Evolutionary conservation across 2,888 invertebrate genomes (phyloP), one percentile per base, ranked within the genome.

Genomic region (Agriopis aurantiaria): DNA sequence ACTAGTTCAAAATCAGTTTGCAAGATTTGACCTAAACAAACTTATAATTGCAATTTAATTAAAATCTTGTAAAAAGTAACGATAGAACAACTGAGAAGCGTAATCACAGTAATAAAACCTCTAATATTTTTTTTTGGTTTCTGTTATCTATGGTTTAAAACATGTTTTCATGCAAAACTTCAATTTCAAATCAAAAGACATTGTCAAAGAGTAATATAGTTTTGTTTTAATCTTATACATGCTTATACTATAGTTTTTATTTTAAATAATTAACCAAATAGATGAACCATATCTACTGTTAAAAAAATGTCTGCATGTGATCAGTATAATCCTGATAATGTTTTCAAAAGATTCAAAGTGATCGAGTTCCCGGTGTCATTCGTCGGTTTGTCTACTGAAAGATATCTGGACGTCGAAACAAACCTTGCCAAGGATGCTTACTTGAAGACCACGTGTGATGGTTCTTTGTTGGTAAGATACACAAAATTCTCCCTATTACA

Each of bases 281-380:
- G 6, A 55, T 12, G 6, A 58, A 33, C 11, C 53, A 61, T 40
- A 59, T 11, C 12, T 33, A 14, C 8, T 41, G 11, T 23, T 11
- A 14, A 58, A 53, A 74, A 23, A 33, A 83, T 83, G 83, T 64
- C 76, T 9, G 66, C 72, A 65, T 92, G 93, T 79, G 76, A 80
- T 14, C 68, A 66, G 48, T 88, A 85, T 69, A 80, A 88, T 71
- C 85, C 88, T 10, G 91, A 93, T 73, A 89, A 87, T 72, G 82
- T 91, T 51, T 93, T 92, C 71, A 82, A 82, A 73, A 84, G 85
- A 72, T 91, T 93, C 72, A 85, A 88, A 78, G 81, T 93, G 9
- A 74, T 94, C 17, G 92, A 93, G 72, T 93, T 94, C 74, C 92
- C 92, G 14, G 82, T 81, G 73, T 90, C 91, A 11, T 91, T 87